A percentile compares a stretch with the other conserved stretches of the same genome.
Conservation (phyloP, 64 coral and sea anemone species). For the Orbicella faveolata region DNA sequence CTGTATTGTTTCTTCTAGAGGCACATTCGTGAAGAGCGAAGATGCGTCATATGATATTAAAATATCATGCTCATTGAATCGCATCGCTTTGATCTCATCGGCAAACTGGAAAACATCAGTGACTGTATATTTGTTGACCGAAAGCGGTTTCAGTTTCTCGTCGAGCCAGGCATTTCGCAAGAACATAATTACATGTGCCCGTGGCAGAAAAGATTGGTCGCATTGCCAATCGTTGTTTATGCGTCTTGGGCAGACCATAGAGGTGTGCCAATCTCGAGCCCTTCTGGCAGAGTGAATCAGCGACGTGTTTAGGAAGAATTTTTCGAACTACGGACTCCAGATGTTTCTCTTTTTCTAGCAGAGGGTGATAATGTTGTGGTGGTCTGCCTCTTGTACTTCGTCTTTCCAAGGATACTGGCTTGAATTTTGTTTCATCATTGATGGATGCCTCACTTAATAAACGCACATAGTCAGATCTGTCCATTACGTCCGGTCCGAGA, state of each 20-base stretch:
- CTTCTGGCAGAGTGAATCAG: slow-evolving; percentile 9
- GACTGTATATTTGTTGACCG: too few relatives aligned
- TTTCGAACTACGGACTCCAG: not conserved
- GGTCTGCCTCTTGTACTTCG: not conserved
- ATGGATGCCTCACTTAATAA: slow-evolving; percentile 31
- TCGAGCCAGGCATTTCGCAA: not conserved
- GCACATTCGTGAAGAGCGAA: too few relatives aligned
- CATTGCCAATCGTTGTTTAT: slow-evolving; percentile 18
- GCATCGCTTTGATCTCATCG: too few relatives aligned
- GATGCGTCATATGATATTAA: too few relatives aligned
- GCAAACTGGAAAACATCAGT: too few relatives aligned
- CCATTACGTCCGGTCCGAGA: not conserved
- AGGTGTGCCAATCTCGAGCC: slow-evolving; percentile 28
- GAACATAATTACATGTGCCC: slow-evolving; percentile 13
- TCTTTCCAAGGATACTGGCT: slow-evolving; percentile 35
- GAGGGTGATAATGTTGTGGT: slow-evolving; percentile 22
- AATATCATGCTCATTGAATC: too few relatives aligned
- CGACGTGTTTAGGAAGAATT: slow-evolving; percentile 25
- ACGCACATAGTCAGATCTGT: slow-evolving; percentile 32
- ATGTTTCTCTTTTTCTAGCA: slow-evolving; percentile 35
- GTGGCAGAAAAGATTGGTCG: slow-evolving; percentile 31
- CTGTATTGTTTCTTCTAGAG: too few relatives aligned
- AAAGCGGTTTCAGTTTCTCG: too few relatives aligned
- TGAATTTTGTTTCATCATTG: slow-evolving; percentile 35
- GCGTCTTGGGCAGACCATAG: slow-evolving; percentile 20